Percentiles rank a stretch among this genome's conserved stretches.
These are phyloP conservation scores for Actinia equina DNA, from an alignment of 64 coral and sea anemone species.

Conservation along the genomic window DNA sequence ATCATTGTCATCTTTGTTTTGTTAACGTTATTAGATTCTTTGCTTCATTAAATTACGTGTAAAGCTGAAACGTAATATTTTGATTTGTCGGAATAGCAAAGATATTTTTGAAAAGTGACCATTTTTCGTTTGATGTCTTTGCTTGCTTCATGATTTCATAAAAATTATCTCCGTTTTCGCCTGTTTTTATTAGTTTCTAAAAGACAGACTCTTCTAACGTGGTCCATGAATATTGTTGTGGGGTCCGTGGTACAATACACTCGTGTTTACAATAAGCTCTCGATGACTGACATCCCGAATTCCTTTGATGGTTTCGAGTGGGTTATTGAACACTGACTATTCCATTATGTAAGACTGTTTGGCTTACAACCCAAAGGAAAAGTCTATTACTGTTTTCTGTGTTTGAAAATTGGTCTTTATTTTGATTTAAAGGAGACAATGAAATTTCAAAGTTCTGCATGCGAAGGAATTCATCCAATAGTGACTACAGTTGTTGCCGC, in stretches of 20 bases:
- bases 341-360: not conserved
- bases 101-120: not conserved
- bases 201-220: not conserved
- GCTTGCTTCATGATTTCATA: not conserved
- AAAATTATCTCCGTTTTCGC: not conserved
- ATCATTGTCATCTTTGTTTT: not conserved
- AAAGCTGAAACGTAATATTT: not conserved
- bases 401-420: not conserved
- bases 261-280: not conserved
- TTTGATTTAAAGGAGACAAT: not conserved
- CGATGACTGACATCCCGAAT: not conserved
- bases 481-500: not conserved
- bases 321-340: not conserved
- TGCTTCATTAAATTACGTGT: not conserved
- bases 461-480: not conserved
- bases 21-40: not conserved
- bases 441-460: not conserved
- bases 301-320: not conserved
- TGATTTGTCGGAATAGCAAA: not conserved
- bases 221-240: not conserved
- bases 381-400: not conserved
- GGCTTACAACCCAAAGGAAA: not conserved
- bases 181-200: not conserved
- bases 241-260: not conserved
- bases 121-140: not conserved